Base-by-base conservation (phyloP, 2,888 invertebrate species). In the Saturnia japonica region DNA sequence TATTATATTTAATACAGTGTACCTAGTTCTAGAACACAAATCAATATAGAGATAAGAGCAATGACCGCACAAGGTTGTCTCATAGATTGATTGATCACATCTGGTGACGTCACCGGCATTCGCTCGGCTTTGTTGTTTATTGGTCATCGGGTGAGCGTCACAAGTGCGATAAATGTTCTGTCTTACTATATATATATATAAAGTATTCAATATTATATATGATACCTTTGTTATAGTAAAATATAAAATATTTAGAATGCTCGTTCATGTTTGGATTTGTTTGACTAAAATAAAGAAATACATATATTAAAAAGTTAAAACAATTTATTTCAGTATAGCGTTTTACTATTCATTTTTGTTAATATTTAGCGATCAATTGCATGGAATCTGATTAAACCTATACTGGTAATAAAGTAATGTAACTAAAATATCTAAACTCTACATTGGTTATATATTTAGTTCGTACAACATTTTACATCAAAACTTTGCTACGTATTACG, bases 11-110 rank as follows among this genome's bases (percentile, higher is more conserved):
- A 7, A 19, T 19, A 47, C 22, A 7, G 1, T 60, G 12, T 28
- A n/a, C n/a, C n/a, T n/a, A 8, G 25, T 28, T 28, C 28, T 25
- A 14, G n/a, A 40, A 40, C 19, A 40, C 9, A 40, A 64, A 64
- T 64, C 64, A 64, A 40, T 34, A 40, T 40, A 40, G n/a, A 40
- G n/a, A 40, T 64, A n/a, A n/a, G 64, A 40, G 64, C 64, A 40
- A 40, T 40, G 64, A 19, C 64, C 64, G 40, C 64, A 19, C 40
- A 64, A 40, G 64, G 64, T 64, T 64, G 64, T 64, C 64, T 64
- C 12, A 9, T 40, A n/a, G 40, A 64, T 40, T 64, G 64, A 64
- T 64, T 40, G 64, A 64, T 40, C n/a, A 8, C 19, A 25, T 64
- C 14, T 40, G 19, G 64, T 40, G 40, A 64, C 40, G 64, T 64